Evolutionary conservation across 2,113 vertebrate genomes (phyloP).

Genomic region (human): DNA sequence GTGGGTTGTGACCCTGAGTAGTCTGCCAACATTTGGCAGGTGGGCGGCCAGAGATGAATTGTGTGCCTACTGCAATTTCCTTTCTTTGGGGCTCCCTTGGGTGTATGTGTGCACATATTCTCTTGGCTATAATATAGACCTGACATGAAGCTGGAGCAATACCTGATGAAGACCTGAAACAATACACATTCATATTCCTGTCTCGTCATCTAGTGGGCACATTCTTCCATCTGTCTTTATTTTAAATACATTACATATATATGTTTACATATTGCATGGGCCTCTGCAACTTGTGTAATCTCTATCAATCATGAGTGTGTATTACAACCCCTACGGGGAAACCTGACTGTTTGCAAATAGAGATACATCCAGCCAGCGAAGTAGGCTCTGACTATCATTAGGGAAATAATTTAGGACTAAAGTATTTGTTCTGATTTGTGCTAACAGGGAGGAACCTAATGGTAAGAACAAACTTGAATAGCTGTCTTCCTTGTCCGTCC

Average conservation of each 20-base stretch:
- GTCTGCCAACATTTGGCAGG: conserved; percentile 63
- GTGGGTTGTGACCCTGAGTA: conserved; percentile 52
- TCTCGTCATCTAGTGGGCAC: conserved; percentile 22
- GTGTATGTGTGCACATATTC: not conserved
- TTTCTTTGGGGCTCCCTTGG: conserved; percentile 21
- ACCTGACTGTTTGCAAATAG: not conserved
- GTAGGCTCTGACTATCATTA: not conserved
- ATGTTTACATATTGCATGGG: conserved; percentile 5
- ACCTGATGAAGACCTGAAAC: not conserved
- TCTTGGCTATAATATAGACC: not conserved
- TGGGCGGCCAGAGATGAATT: conserved; percentile 56
- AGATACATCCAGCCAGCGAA: not conserved
- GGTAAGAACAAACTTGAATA: not conserved
- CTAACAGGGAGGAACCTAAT: not conserved
- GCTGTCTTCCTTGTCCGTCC: not conserved
- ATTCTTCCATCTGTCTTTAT: conserved; percentile 70
- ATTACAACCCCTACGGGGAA: conserved; percentile 23
- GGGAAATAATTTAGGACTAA: not conserved
- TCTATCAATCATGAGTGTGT: conserved; percentile 21
- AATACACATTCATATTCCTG: not conserved
- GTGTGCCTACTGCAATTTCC: conserved; percentile 62
- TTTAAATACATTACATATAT: conserved; percentile 59
- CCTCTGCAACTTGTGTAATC: conserved; percentile 41
- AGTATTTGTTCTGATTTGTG: not conserved
- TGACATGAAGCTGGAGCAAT: not conserved